phyloP scores from a whole-genome alignment of 1,140 invertebrate species.

The Drosophila truncata region DNA sequence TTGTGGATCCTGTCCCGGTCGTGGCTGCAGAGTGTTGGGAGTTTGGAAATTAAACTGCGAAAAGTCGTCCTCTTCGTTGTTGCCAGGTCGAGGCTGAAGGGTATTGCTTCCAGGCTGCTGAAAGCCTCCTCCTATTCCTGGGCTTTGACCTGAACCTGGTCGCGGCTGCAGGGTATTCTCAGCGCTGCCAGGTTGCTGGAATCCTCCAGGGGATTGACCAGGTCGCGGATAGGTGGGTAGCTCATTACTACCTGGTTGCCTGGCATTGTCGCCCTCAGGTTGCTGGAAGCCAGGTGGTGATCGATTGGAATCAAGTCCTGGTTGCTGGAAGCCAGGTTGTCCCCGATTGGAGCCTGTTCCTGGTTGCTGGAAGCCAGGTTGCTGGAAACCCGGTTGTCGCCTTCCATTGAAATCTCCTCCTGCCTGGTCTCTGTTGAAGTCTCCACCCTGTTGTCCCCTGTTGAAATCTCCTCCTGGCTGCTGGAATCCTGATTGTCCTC shows the following conservation, averaged over 20 bases:
- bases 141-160: slow-evolving; percentile 2
- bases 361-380: slow-evolving; percentile 4
- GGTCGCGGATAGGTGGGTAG: slow-evolving; percentile 6
- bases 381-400: slow-evolving; percentile 1
- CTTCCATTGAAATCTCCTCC: not conserved
- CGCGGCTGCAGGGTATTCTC: slow-evolving; percentile 12
- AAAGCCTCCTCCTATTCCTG: not conserved
- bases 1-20: slow-evolving; percentile 14
- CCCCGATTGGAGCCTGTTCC: not conserved
- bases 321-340: slow-evolving; percentile 3
- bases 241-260: not conserved
- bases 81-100: slow-evolving; percentile 49
- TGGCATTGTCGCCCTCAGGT: not conserved
- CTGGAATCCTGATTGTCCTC: slow-evolving; percentile 4
- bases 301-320: not conserved
- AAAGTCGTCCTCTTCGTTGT: slow-evolving; percentile 12
- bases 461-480: slow-evolving; percentile 14
- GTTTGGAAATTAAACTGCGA: slow-evolving; percentile 22
- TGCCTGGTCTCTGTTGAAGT: not conserved
- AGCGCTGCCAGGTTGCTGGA: slow-evolving; percentile 3
- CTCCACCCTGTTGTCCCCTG: slow-evolving; percentile 8
- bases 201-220: not conserved
- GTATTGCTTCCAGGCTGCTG: slow-evolving; percentile 21
- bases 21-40: slow-evolving; percentile 40
- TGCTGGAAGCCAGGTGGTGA: slow-evolving; percentile 8